A percentile compares a stretch with the other conserved stretches of the same genome.
These are phyloP conservation scores for Leptopilina drosophilae DNA, from an alignment of 2,888 invertebrate species.

Conservation along the genomic window DNA sequence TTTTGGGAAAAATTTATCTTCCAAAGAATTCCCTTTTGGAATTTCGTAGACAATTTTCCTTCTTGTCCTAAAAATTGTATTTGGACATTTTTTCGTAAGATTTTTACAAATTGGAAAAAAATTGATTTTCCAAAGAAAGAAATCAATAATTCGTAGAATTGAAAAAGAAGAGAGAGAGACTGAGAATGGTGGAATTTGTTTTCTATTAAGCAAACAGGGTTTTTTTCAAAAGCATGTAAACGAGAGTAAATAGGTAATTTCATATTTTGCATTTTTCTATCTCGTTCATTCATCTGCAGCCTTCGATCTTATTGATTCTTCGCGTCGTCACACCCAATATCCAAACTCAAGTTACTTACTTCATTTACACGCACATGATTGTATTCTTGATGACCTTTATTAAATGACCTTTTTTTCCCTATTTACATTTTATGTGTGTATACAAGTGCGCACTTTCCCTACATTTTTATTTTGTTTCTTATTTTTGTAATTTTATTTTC, in stretches of 20 bases:
- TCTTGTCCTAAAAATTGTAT: too few relatives aligned
- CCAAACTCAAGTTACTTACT: slow-evolving; percentile 25
- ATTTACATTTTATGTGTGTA: background rate
- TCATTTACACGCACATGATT: slow-evolving; percentile 15
- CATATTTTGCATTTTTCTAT: slow-evolving; percentile 21
- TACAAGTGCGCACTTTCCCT: background rate
- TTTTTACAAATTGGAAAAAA: background rate
- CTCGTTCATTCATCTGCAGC: slow-evolving; percentile 45
- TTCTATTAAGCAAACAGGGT: background rate
- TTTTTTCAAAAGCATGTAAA: background rate
- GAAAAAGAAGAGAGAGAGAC: background rate
- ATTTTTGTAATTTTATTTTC: background rate
- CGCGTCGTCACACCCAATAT: slow-evolving; percentile 44
- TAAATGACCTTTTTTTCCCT: background rate
- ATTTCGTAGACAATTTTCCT: too few relatives aligned
- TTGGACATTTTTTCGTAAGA: background rate
- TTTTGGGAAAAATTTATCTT: too few relatives aligned
- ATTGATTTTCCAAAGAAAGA: background rate
- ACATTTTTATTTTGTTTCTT: background rate
- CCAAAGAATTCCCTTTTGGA: too few relatives aligned
- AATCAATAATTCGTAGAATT: background rate
- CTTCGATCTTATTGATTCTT: slow-evolving; percentile 58
- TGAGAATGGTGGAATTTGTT: background rate
- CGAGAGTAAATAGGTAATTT: background rate
- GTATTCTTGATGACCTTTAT: slow-evolving; percentile 24